A percentile compares a stretch with the other conserved stretches of the same genome.
phyloP scores from a whole-genome alignment of 2,888 invertebrate genomes.

The Orthosia gracilis region DNA sequence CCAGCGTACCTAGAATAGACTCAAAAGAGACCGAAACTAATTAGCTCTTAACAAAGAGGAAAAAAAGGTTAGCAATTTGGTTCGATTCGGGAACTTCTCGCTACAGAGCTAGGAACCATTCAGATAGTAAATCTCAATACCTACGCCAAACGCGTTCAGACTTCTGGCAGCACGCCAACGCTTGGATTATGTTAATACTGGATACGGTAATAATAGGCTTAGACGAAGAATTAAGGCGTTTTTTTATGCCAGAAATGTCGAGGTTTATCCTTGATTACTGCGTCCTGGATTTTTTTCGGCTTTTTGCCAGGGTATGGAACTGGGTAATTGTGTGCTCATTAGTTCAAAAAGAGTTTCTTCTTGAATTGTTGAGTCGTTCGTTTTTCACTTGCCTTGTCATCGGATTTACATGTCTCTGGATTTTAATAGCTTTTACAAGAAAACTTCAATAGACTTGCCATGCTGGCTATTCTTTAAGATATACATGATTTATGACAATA shows the following conservation, averaged over 20 bases:
- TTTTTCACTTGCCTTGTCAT: background rate
- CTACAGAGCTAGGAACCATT: constrained; percentile 66
- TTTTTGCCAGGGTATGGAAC: constrained; percentile 28
- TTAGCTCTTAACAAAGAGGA: constrained; percentile 55
- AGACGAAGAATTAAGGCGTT: constrained; percentile 46
- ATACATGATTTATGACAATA: too few species aligned
- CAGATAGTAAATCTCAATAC: constrained; percentile 82
- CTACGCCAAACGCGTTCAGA: constrained; percentile 76
- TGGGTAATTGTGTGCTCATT: constrained; percentile 40
- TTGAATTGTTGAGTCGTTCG: constrained; percentile 6
- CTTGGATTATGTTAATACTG: constrained; percentile 54
- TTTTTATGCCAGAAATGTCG: constrained; percentile 41
- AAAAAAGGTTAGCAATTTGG: constrained; percentile 53
- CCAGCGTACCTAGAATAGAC: constrained; percentile 30
- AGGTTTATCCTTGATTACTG: constrained; percentile 62
- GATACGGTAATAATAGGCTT: constrained; percentile 65
- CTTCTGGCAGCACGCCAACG: constrained; percentile 75
- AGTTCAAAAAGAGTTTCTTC: constrained; percentile 27
- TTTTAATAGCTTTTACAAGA: background rate
- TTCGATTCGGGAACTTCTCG: constrained; percentile 62
- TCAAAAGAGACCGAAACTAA: constrained; percentile 60
- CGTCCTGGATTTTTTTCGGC: constrained; percentile 36
- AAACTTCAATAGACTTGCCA: background rate
- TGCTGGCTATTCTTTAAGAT: background rate
- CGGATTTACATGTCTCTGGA: background rate